These are phyloP conservation scores for Stenurella melanura DNA, from an alignment of 2,888 invertebrate species.

Conservation along the genomic window DNA sequence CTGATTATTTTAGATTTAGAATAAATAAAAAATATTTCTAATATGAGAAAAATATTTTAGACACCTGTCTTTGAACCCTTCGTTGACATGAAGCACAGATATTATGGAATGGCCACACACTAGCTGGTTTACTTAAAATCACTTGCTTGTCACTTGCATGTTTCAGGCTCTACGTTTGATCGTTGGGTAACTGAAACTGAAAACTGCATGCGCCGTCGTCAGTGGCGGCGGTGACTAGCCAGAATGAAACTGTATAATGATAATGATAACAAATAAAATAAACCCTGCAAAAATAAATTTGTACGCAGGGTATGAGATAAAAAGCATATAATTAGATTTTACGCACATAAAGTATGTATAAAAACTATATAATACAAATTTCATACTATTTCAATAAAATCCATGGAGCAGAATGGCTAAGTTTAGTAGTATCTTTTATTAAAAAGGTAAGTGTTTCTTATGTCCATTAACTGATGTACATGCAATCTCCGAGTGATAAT, in stretches of 20 bases:
- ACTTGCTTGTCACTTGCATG: background rate
- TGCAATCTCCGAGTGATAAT: too few relatives aligned
- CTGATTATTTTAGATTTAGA: background rate
- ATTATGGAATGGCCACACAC: background rate
- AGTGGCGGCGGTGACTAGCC: background rate
- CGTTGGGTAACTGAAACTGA: background rate
- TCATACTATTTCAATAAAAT: too few relatives aligned
- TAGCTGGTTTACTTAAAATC: background rate
- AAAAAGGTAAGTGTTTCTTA: too few relatives aligned
- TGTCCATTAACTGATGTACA: too few relatives aligned
- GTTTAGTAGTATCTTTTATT: too few relatives aligned
- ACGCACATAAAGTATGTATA: too few relatives aligned
- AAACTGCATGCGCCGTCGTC: background rate
- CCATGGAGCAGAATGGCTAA: too few relatives aligned
- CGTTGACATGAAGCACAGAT: background rate
- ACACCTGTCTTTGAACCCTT: background rate
- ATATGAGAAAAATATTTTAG: background rate
- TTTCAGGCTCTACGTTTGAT: background rate
- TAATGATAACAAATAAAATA: too few relatives aligned
- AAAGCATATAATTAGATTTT: too few relatives aligned
- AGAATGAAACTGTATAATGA: background rate
- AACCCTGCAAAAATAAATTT: too few relatives aligned
- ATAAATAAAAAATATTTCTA: background rate
- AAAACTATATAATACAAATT: too few relatives aligned
- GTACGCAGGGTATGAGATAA: too few relatives aligned